Evolutionary conservation across 1,140 invertebrate species (phyloP).

Genomic region (Hydropsyche tenuis): DNA sequence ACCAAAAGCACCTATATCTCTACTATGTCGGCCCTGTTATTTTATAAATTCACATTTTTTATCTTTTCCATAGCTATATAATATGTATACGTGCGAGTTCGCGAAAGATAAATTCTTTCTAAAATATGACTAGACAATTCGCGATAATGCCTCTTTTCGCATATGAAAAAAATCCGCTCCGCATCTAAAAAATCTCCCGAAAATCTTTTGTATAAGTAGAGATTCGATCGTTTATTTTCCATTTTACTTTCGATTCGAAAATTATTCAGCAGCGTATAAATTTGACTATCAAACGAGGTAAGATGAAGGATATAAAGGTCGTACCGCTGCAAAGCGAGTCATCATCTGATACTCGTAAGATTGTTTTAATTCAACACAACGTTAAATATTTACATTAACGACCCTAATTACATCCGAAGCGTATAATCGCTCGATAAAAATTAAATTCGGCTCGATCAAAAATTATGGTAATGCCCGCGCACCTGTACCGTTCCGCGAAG

Average conservation of each 20-base stretch:
- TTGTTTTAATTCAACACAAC: neutral
- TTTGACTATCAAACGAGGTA: conserved; percentile 25
- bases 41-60: conserved; percentile 39
- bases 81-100: too few species aligned
- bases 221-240: neutral
- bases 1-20: conserved; percentile 35
- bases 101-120: conserved; percentile 22
- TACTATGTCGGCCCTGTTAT: conserved; percentile 17
- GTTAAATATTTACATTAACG: conserved; percentile 17
- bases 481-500: conserved; percentile 17
- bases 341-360: neutral
- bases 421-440: neutral
- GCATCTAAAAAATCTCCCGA: too few species aligned
- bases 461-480: conserved; percentile 6
- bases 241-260: conserved; percentile 28
- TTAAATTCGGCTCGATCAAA: neutral
- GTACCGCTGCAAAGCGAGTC: neutral
- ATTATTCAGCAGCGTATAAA: conserved; percentile 19
- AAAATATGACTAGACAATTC: conserved; percentile 32
- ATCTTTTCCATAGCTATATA: conserved; percentile 5
- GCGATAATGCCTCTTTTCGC: neutral
- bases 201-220: too few species aligned
- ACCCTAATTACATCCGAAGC: too few species aligned
- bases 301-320: conserved; percentile 11
- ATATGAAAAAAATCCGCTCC: neutral